phyloP scores from a whole-genome alignment of 1,140 invertebrate genomes.

The Pemphigus obesinymphae region DNA sequence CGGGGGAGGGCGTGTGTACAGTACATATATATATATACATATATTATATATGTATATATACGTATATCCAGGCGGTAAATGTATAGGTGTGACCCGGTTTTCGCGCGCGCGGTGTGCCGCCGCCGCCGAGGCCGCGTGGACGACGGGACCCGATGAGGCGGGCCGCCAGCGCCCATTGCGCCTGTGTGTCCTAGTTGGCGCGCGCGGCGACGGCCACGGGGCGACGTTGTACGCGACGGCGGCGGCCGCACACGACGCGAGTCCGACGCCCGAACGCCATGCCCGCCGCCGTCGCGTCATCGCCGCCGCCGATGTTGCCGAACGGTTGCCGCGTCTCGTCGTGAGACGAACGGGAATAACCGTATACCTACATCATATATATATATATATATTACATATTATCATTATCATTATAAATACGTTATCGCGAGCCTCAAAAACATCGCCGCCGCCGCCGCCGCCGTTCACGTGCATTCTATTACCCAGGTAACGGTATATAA shows the following conservation, averaged over 20 bases:
- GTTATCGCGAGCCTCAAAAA: no score
- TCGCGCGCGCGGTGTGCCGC: background rate
- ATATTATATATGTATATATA: no score
- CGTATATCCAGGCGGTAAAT: no score
- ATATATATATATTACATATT: no score
- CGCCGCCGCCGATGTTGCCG: background rate
- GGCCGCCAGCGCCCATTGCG: background rate
- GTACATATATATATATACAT: background rate
- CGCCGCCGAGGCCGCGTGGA: background rate
- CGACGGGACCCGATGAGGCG: conserved; percentile 3
- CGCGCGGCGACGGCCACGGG: background rate
- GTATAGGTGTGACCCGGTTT: conserved; percentile 32
- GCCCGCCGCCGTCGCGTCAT: conserved; percentile 1
- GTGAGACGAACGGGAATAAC: no score
- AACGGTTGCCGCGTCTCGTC: background rate
- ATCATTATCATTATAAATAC: no score
- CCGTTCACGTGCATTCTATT: no score
- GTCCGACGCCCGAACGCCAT: conserved; percentile 32
- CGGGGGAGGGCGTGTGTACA: no score
- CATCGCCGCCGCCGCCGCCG: no score
- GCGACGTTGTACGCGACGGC: background rate
- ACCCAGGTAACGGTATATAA: no score
- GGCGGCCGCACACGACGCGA: conserved; percentile 12
- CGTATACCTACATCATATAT: no score
- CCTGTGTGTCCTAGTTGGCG: conserved; percentile 31